Base-by-base conservation (phyloP, 2,888 invertebrate genomes). In the Eustalomyia histrio region DNA sequence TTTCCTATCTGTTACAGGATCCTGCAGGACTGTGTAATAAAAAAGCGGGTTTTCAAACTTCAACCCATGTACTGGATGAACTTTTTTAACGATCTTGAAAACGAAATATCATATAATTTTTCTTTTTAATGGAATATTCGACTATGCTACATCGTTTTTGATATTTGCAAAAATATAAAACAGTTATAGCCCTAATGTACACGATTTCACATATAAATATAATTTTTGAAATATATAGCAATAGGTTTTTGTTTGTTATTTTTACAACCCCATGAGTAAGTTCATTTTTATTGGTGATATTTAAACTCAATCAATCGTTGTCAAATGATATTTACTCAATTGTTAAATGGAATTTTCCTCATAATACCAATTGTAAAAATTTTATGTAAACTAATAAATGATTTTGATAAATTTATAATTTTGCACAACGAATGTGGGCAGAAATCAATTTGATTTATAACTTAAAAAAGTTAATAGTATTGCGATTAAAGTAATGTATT, bases 221-320 rank as follows among this genome's bases (percentile, higher is more conserved):
- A 63, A 63, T 10, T 52, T n/a, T 61, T 63, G 7, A 29, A 80
- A 80, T 80, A 76, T 80, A 76, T 80, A 58, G 76, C 68, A 63
- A 52, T 60, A 43, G 50, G 63, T 73, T 58, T 65, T 57, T 29
- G 29, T 29, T 29, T 29, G 29, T 29, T 29, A 29, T 4, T 75
- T 67, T 67, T 67, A 65, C 53, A 53, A 57, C 21, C 63, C 50
- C 16, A 24, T 55, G 73, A 80, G 76, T 60, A n/a, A 68, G 73
- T 73, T 76, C n/a, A 29, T 4, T 78, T 29, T 80, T 80, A 80
- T 80, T 80, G 73, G 58, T 60, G 73, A 65, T 76, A 80, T 73
- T 80, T 73, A 76, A 76, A 73, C 53, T 76, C 69, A 69, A 76
- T 80, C 76, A 76, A 74, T 80, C 69, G 76, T 65, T 80, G 76